Percentiles rank a stretch among this genome's conserved stretches.
These are phyloP conservation scores for Ianthella basta DNA, from an alignment of 37 sponge, comb jelly and placozoan genomes.

Conservation along the genomic window DNA sequence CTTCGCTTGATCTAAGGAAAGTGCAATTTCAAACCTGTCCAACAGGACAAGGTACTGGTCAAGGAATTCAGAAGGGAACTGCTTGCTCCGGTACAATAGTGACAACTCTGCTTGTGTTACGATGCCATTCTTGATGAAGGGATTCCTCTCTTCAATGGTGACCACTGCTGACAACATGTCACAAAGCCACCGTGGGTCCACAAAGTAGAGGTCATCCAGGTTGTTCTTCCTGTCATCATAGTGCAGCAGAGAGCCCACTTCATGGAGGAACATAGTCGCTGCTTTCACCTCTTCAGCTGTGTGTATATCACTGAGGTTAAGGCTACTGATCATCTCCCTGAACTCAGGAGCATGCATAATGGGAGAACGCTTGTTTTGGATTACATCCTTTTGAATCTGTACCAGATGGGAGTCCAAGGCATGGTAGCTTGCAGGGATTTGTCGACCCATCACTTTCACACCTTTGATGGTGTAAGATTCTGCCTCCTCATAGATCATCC, in stretches of 20 bases:
- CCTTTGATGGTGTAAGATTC: constrained; percentile 49
- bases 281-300: constrained; percentile 80
- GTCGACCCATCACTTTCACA: constrained; percentile 79
- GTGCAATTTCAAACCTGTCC: constrained; percentile 86
- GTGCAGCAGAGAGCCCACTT: constrained; percentile 87
- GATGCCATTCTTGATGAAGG: constrained; percentile 78
- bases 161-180: constrained; percentile 65
- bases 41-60: constrained; percentile 81
- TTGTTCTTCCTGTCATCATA: constrained; percentile 84
- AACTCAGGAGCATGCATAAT: constrained; percentile 80
- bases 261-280: constrained; percentile 80
- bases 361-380: constrained; percentile 50
- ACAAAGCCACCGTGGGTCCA: constrained; percentile 91
- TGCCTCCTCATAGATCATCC: constrained; percentile 85
- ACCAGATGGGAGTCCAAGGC: constrained; percentile 73
- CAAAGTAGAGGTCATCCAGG: constrained; percentile 83
- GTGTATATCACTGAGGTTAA: constrained; percentile 64
- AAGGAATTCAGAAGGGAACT: constrained; percentile 80
- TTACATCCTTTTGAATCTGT: constrained; percentile 62
- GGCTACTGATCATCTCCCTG: constrained; percentile 64
- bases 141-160: constrained; percentile 49
- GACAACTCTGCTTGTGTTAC: constrained; percentile 58
- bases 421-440: constrained; percentile 89
- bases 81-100: constrained; percentile 63
- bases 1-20: constrained; percentile 75